Base-by-base conservation (phyloP, 35 echinoderm and acorn worm genomes). In the Apostichopus japonicus region DNA sequence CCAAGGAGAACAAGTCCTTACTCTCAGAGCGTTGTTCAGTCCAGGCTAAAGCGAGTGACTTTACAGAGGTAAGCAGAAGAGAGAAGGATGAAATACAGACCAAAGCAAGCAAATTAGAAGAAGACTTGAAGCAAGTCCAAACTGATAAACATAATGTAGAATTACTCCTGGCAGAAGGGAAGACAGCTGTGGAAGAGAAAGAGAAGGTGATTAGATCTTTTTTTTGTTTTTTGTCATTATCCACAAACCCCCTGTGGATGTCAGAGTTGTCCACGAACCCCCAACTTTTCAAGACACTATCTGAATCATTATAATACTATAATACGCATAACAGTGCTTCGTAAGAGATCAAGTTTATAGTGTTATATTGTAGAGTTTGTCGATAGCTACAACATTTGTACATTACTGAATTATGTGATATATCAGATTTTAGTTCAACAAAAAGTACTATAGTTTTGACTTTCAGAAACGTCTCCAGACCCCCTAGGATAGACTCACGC, bases 81-180 rank as follows among this genome's bases (percentile, higher is more conserved):
- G 90, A 73, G 58, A 78, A 56, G 73, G 76, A 79, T 16, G 90
- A 55, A 56, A 79, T 91, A 8, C 71, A 91, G n/a, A 58, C 3
- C 14, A 73, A 55, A 23, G 72, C 65, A 6, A 23, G 24, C 25
- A 67, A 27, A 52, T 61, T 90, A 27, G 67, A 90, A 23, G 24
- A 90, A 55, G 88, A 90, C 88, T 61, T 90, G 88, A 54, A 90
- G 53, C 65, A 78, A 90, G 55, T 55, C 53, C 54, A 71, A 27
- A 21, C 23, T 6, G 86, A 87, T 6, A 87, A 56, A 33, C 13
- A 58, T 8, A 25, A 65, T 62, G n/a, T 71, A 5, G 86, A 65
- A 56, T 14, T 17, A 56, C 11, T 87, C 3, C 27, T 87, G 11
- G 86, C 56, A 0, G 86, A 87, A 56, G 58, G 63, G 51, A 90